Base-by-base conservation (phyloP, 2,797 vertebrate genomes). In the Ataeniobius toweri region DNA sequence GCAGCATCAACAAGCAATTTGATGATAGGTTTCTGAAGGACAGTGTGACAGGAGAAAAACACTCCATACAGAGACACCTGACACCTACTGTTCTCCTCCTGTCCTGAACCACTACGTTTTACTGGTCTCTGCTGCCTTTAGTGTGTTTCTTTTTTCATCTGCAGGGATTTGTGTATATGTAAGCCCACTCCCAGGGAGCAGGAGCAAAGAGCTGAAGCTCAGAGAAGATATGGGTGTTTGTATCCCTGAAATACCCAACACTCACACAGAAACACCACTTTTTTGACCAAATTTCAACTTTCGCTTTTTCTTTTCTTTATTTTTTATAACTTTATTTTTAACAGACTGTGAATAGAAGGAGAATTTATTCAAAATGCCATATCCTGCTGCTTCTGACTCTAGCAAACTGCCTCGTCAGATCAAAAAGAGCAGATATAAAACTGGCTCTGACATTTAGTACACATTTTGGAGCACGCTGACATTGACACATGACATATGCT, bases 1-100 rank as follows among this genome's bases (percentile, higher is more conserved):
- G 31, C 56, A 74, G 78, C 63, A 67, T 76, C 82, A 78, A 46
- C 53, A 78, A 68, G 36, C 51, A 46, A 74, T 85, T 82, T 88
- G 67, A 83, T 88, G 76, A 79, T 6, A n/a, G 58, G 41, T 84
- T 90, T 86, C 74, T 79, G 65, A 84, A 84, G 85, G 71, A 73
- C 80, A 83, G 59, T 67, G 74, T 63, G 31, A 84, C 56, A 74
- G 69, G 53, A 63, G 73, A 79, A 78, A 55, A 28, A 71, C 58
- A 65, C 83, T 85, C 3, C 53, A 73, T 31, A 48, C 46, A 13
- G 71, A 71, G 31, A 50, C 55, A 18, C 9, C 13, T 7, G 67
- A 24, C 71, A 39, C 73, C 80, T 71, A 80, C 73, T 87, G 79
- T 80, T 78, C 44, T 73, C 72, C 76, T 39, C 72, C 69, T 61